A percentile compares a stretch with the other conserved stretches of the same genome.
Evolutionary conservation across 2,888 invertebrate genomes (phyloP).

Genomic region (Tholera decimalis): DNA sequence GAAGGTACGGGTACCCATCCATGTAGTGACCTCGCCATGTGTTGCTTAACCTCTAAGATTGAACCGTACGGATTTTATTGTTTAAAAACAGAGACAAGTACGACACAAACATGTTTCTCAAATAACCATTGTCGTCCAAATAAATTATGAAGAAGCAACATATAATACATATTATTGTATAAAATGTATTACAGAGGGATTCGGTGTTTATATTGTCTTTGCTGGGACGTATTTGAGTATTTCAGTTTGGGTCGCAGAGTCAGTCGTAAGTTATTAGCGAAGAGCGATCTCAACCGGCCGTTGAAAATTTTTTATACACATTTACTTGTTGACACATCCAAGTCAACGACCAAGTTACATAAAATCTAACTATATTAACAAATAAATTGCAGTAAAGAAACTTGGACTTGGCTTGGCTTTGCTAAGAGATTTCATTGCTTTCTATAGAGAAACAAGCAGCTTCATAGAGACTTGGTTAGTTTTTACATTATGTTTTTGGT

Average conservation of each 20-base stretch:
- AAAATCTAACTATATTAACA: no score
- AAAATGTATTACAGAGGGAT: constrained; percentile 6
- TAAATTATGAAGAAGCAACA: constrained; percentile 16
- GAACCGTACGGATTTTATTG: background rate
- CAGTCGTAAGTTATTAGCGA: background rate
- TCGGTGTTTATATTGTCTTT: constrained; percentile 39
- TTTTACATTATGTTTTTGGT: no score
- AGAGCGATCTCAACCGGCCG: constrained; percentile 30
- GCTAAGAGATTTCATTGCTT: no score
- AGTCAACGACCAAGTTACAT: no score
- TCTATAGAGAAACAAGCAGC: no score
- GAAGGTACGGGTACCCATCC: background rate
- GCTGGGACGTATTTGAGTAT: constrained; percentile 1
- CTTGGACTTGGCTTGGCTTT: no score
- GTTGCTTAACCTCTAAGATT: background rate
- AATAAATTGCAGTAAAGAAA: no score
- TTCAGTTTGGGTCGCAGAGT: constrained; percentile 3
- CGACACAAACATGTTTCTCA: background rate
- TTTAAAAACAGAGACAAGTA: background rate
- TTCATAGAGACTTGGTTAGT: no score
- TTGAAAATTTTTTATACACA: no score
- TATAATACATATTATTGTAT: constrained; percentile 5
- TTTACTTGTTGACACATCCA: no score
- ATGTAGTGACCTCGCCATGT: background rate
- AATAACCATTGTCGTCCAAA: constrained; percentile 22